phyloP scores from a whole-genome alignment of 2,888 invertebrate species.

The Cerceris ruficornis region DNA sequence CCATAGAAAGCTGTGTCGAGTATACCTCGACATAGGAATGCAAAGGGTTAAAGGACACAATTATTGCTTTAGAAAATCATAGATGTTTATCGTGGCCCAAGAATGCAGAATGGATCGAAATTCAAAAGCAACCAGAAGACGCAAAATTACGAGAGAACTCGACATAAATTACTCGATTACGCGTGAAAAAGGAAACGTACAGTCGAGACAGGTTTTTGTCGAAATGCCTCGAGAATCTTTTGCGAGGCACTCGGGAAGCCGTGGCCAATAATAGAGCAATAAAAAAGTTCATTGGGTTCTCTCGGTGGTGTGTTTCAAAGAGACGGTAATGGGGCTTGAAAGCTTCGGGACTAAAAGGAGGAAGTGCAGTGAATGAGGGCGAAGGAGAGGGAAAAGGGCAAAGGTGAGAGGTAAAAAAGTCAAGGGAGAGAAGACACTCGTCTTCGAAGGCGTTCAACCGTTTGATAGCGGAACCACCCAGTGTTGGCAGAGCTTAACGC shows the following conservation, averaged over 20 bases:
- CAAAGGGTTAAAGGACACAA: too few relatives aligned
- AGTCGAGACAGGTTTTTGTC: slow-evolving; percentile 53
- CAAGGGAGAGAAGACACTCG: slow-evolving; percentile 68
- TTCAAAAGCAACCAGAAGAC: too few relatives aligned
- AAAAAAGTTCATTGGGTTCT: slow-evolving; percentile 63
- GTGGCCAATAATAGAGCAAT: slow-evolving; percentile 66
- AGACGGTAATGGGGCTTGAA: slow-evolving; percentile 78
- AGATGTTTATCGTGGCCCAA: too few relatives aligned
- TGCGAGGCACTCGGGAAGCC: slow-evolving; percentile 28
- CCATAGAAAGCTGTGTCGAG: too few relatives aligned
- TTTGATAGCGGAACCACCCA: slow-evolving; percentile 72
- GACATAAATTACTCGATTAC: too few relatives aligned
- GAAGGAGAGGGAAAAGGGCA: slow-evolving; percentile 33
- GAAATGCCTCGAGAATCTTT: slow-evolving; percentile 48
- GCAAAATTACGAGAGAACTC: too few relatives aligned
- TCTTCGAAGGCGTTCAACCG: slow-evolving; percentile 77
- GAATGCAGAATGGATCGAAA: too few relatives aligned
- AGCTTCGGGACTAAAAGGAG: slow-evolving; percentile 65
- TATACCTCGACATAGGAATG: too few relatives aligned
- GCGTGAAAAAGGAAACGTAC: too few relatives aligned
- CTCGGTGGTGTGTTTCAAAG: slow-evolving; percentile 71
- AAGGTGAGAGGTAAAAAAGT: slow-evolving; percentile 40
- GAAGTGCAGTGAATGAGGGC: slow-evolving; percentile 23
- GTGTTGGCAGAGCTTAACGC: slow-evolving; percentile 36
- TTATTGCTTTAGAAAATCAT: too few relatives aligned